A percentile compares a stretch with the other conserved stretches of the same genome.
phyloP scores from a whole-genome alignment of 2,113 vertebrate species.

The Lates calcarifer region DNA sequence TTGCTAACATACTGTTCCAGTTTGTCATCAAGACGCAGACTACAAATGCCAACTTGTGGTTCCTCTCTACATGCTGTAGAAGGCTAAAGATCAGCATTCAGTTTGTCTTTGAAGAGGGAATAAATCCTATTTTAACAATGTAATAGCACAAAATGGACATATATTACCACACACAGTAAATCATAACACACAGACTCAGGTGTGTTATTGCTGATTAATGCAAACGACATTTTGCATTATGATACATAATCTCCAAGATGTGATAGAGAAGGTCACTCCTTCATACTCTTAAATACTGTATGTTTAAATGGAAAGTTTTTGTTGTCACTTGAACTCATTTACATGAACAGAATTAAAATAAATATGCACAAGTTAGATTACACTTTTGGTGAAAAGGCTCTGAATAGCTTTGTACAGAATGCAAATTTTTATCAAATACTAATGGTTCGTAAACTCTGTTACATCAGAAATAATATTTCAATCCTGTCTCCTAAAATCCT shows the following conservation, averaged over 20 bases:
- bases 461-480: too few species aligned
- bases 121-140: neutral
- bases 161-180: neutral
- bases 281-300: neutral
- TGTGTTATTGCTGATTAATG: slow-evolving; percentile 5
- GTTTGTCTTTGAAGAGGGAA: neutral
- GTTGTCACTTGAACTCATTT: too few species aligned
- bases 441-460: too few species aligned
- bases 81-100: neutral
- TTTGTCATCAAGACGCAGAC: slow-evolving; percentile 3
- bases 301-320: too few species aligned
- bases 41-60: slow-evolving; percentile 38
- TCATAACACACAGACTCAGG: neutral
- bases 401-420: too few species aligned
- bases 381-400: too few species aligned
- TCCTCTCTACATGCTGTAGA: neutral
- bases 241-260: too few species aligned
- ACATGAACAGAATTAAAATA: too few species aligned
- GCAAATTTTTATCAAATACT: too few species aligned
- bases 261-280: too few species aligned
- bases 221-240: neutral
- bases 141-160: neutral
- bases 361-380: too few species aligned
- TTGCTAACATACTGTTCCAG: slow-evolving; percentile 10
- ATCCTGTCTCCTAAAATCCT: too few species aligned